Evolutionary conservation across 2,113 vertebrate genomes (phyloP).

Genomic region (Hydropotes inermis): DNA sequence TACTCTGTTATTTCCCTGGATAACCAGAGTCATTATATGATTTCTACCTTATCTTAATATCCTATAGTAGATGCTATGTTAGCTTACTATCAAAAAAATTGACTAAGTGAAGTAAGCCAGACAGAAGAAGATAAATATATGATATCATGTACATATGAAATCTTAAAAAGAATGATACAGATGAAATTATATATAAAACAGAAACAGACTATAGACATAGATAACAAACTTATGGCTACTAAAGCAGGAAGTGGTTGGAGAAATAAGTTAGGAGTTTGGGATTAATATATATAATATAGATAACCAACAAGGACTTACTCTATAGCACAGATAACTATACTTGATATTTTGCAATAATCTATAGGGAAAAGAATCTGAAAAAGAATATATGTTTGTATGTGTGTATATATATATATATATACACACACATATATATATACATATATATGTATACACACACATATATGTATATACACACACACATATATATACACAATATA

Average conservation of each 20-base stretch:
- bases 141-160: not conserved
- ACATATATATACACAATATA: too few relatives aligned
- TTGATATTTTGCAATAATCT: not conserved
- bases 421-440: not conserved
- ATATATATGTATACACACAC: too few relatives aligned
- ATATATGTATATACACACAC: not conserved
- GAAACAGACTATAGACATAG: not conserved
- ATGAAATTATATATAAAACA: not conserved
- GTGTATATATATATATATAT: not conserved
- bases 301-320: not conserved
- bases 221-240: not conserved
- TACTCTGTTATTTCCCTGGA: not conserved
- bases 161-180: not conserved
- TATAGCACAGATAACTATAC: not conserved
- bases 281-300: not conserved
- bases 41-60: not conserved
- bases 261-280: not conserved
- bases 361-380: not conserved
- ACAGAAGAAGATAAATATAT: not conserved
- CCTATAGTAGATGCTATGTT: not conserved
- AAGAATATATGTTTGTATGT: not conserved
- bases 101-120: not conserved
- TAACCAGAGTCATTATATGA: not conserved
- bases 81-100: not conserved
- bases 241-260: not conserved